Percentiles rank a stretch among this genome's conserved stretches.
Evolutionary conservation across 1,140 invertebrate species (phyloP).

Genomic region (Brachionus calyciflorus): DNA sequence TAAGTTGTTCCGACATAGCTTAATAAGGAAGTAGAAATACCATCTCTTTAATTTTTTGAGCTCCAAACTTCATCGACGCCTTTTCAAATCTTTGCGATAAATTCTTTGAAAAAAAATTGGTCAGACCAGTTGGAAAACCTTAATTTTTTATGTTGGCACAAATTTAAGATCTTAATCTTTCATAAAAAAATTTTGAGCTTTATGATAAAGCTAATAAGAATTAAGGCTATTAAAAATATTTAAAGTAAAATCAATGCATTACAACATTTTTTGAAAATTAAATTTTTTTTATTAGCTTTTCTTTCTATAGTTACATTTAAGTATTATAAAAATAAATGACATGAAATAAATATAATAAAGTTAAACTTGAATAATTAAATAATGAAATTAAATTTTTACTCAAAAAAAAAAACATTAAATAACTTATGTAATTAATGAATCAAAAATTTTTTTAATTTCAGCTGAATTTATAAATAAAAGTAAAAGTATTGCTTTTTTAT

Average conservation of each 20-base stretch:
- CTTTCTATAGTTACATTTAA: slow-evolving; percentile 1
- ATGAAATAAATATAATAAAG: slow-evolving; percentile 3
- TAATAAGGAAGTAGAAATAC: too few relatives aligned
- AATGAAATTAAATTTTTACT: too few relatives aligned
- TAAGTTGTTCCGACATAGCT: too few relatives aligned
- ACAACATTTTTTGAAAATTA: slow-evolving; percentile 4
- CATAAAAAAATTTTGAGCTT: slow-evolving; percentile 7
- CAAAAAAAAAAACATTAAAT: not conserved
- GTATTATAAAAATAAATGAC: slow-evolving; percentile 12
- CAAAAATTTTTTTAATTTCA: slow-evolving; percentile 6
- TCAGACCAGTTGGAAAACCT: too few relatives aligned
- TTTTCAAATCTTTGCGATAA: too few relatives aligned
- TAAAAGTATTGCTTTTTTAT: not conserved
- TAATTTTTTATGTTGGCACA: too few relatives aligned
- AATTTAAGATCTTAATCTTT: too few relatives aligned
- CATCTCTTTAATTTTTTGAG: too few relatives aligned
- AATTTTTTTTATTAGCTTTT: slow-evolving; percentile 3
- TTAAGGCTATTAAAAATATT: not conserved
- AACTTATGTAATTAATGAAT: slow-evolving; percentile 10
- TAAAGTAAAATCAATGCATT: not conserved
- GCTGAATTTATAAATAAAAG: slow-evolving; percentile 1
- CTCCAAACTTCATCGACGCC: too few relatives aligned
- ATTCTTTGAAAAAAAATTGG: too few relatives aligned
- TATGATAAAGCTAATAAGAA: slow-evolving; percentile 2
- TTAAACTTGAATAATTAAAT: not conserved